phyloP scores from a whole-genome alignment of 2,888 invertebrate species.

The Drosophila peninsularis region DNA sequence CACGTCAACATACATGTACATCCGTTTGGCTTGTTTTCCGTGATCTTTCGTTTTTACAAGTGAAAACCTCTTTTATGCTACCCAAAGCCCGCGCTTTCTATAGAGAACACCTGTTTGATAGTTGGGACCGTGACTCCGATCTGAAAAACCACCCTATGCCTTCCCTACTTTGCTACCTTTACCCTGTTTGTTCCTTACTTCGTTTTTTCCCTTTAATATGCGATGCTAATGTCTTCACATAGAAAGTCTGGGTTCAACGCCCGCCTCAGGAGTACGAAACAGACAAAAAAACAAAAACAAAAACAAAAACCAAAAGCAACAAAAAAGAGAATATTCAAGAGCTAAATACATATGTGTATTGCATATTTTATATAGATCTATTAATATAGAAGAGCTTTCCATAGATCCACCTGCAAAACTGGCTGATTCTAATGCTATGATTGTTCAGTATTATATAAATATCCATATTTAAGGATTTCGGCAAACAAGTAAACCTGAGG shows the following conservation, averaged over 20 bases:
- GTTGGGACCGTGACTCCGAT: constrained; percentile 53
- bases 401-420: too few relatives aligned
- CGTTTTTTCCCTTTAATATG: constrained; percentile 16
- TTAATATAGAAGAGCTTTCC: too few relatives aligned
- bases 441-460: too few relatives aligned
- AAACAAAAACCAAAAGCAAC: neutral
- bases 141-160: constrained; percentile 61
- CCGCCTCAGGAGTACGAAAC: constrained; percentile 27
- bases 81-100: constrained; percentile 52
- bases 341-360: neutral
- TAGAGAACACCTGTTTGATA: constrained; percentile 66
- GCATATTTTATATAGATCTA: too few relatives aligned
- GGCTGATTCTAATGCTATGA: too few relatives aligned
- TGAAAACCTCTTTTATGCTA: constrained; percentile 43
- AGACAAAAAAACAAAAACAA: neutral
- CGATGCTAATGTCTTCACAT: constrained; percentile 17
- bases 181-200: constrained; percentile 16
- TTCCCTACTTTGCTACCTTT: constrained; percentile 22
- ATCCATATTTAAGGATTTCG: too few relatives aligned
- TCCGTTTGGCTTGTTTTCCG: constrained; percentile 29
- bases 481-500: too few relatives aligned
- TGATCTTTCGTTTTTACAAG: constrained; percentile 41
- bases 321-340: neutral
- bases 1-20: neutral
- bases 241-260: constrained; percentile 48